Evolutionary conservation across 2,888 invertebrate species (phyloP).

Genomic region (Halictus quadricinctus): DNA sequence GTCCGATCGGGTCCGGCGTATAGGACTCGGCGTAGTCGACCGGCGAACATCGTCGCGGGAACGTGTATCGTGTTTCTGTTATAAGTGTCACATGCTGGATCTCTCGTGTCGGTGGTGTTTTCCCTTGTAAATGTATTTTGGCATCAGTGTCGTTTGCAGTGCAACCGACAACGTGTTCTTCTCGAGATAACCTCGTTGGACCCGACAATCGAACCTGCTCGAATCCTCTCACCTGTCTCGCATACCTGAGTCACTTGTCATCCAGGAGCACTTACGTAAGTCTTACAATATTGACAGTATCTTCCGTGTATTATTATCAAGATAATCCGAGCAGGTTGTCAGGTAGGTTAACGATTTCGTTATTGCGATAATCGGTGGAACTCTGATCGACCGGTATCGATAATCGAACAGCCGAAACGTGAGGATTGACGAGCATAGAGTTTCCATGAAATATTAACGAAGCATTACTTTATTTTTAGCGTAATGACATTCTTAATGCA

Average conservation of each 20-base stretch:
- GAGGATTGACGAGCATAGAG: not conserved
- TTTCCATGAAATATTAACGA: not conserved
- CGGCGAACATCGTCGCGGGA: slow-evolving; percentile 48
- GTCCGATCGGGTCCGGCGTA: not conserved
- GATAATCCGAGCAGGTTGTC: too few relatives aligned
- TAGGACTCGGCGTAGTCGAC: slow-evolving; percentile 48
- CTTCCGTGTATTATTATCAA: not conserved
- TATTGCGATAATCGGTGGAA: not conserved
- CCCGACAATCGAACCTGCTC: not conserved
- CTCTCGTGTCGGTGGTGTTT: slow-evolving; percentile 25
- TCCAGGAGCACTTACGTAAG: slow-evolving; percentile 59
- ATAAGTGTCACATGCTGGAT: slow-evolving; percentile 35
- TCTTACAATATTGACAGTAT: slow-evolving; percentile 21
- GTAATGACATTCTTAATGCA: not conserved
- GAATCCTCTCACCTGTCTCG: slow-evolving; percentile 21
- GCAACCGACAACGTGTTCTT: slow-evolving; percentile 3
- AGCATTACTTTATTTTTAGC: not conserved
- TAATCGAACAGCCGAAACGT: slow-evolving; percentile 12
- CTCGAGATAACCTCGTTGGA: not conserved
- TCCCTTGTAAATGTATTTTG: not conserved
- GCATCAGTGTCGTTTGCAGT: slow-evolving; percentile 30
- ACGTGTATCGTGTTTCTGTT: not conserved
- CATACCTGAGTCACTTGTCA: slow-evolving; percentile 21
- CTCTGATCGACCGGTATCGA: slow-evolving; percentile 22
- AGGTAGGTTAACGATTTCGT: not conserved